A percentile compares a stretch with the other conserved stretches of the same genome.
Conservation (phyloP, 2,113 vertebrate genomes). For the Gavialis gangeticus region DNA sequence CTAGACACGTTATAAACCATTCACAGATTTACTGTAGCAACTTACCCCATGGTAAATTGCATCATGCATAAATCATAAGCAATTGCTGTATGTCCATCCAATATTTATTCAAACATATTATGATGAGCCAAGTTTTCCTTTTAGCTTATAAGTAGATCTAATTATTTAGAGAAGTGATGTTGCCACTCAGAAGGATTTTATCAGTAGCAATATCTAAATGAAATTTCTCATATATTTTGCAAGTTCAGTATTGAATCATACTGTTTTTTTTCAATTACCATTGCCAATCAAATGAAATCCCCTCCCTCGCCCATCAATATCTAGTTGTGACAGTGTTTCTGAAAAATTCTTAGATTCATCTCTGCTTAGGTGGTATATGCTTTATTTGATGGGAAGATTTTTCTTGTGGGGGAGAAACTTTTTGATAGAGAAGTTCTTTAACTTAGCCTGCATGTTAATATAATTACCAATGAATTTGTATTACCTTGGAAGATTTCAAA, state of each 20-base stretch:
- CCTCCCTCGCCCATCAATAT: background rate
- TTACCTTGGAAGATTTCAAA: background rate
- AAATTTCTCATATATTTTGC: background rate
- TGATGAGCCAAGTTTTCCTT: background rate
- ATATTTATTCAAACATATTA: background rate
- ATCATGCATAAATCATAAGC: background rate
- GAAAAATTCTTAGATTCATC: slow-evolving; percentile 3
- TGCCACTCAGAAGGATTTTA: background rate
- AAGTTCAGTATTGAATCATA: background rate
- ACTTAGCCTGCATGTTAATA: background rate
- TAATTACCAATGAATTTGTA: slow-evolving; percentile 11
- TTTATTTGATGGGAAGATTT: slow-evolving; percentile 13
- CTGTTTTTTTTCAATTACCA: background rate
- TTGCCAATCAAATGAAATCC: slow-evolving; percentile 37
- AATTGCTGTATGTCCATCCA: background rate
- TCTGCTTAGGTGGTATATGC: background rate
- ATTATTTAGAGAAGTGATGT: background rate
- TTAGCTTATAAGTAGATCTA: background rate
- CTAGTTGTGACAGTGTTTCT: background rate
- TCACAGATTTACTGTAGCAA: background rate
- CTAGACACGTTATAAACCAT: background rate
- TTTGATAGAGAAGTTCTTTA: slow-evolving; percentile 34
- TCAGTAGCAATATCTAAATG: background rate
- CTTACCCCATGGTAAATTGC: background rate
- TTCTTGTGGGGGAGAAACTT: slow-evolving; percentile 13